Base-by-base conservation (phyloP, 2,113 vertebrate genomes). In the Tragelaphus imberbis region DNA sequence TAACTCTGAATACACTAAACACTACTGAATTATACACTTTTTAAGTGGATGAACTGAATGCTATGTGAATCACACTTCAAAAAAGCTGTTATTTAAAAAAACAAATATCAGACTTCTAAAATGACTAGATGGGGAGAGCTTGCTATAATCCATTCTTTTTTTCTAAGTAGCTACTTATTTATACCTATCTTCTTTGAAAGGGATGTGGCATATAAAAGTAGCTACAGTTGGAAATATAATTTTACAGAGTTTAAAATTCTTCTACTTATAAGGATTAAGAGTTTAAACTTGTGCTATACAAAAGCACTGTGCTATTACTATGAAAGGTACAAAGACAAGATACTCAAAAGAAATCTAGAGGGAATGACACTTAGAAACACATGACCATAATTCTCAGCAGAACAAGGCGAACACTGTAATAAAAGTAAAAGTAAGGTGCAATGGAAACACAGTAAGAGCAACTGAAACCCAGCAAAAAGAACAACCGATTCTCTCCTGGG, bases 291-390 rank as follows among this genome's bases (percentile, higher is more conserved):
- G 40, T 28, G 25, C 47, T 87, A 90, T 55, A 84, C 23, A 82
- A 90, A 90, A 95, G 65, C 12, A 97, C 33, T 58, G 3, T 61
- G 47, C 44, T 85, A 55, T 19, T 63, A 21, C 47, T 91, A 91
- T 88, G 36, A 88, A 96, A 97, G 47, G 58, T 77, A 88, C 36
- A 94, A 92, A 81, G 71, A 94, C 30, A 90, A 95, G 36, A 28
- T 25, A 91, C 27, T 88, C 61, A 91, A 44, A 96, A 91, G 61
- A 85, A 85, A 87, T 56, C 75, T 61, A 87, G 17, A 95, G 36
- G 13, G 40, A 85, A 86, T 47, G 47, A 97, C 75, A 88, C 16
- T 82, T 13, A 56, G 49, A 91, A 94, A 94, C 33, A 71, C 15
- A 44, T 91, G 58, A 91, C 81, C 36, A 58, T 86, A 96, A 68